Evolutionary conservation across 2,888 invertebrate genomes (phyloP).

Genomic region (Sceliomorpha sp.): DNA sequence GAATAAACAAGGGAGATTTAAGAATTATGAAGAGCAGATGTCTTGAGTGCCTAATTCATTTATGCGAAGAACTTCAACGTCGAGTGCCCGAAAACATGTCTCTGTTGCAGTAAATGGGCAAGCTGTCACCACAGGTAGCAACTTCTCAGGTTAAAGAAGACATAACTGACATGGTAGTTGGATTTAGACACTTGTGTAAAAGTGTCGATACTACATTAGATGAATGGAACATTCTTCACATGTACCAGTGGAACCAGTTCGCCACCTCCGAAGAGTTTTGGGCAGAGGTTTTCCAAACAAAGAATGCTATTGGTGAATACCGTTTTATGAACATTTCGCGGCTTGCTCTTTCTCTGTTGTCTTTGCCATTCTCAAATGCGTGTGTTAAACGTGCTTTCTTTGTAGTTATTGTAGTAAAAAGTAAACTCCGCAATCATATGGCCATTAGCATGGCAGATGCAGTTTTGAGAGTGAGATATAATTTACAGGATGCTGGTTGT

Average conservation of each 20-base stretch:
- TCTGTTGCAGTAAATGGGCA: too few species aligned
- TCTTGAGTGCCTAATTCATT: too few species aligned
- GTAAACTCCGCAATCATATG: constrained; percentile 27
- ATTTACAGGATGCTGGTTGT: background rate
- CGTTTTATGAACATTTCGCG: constrained; percentile 50
- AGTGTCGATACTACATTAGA: constrained; percentile 49
- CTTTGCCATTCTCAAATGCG: constrained; percentile 54
- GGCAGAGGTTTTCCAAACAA: constrained; percentile 29
- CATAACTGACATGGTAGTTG: constrained; percentile 37
- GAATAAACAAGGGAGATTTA: too few species aligned
- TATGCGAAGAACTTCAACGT: too few species aligned
- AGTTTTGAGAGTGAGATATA: constrained; percentile 10
- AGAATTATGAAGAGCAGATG: too few species aligned
- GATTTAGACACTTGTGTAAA: constrained; percentile 43
- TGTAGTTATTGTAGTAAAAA: constrained; percentile 37
- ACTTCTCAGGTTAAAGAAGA: constrained; percentile 53
- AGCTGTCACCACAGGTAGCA: constrained; percentile 47
- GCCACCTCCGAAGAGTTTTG: constrained; percentile 38
- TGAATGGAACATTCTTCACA: constrained; percentile 52
- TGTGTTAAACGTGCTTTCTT: constrained; percentile 57
- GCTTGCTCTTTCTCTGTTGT: constrained; percentile 39
- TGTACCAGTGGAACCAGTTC: background rate
- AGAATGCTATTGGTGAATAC: constrained; percentile 33
- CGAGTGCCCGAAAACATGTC: too few species aligned
- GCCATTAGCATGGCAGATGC: constrained; percentile 1